Evolutionary conservation across 2,113 vertebrate genomes (phyloP), one percentile per base, ranked within the genome.

Genomic region (Carlito syrichta): DNA sequence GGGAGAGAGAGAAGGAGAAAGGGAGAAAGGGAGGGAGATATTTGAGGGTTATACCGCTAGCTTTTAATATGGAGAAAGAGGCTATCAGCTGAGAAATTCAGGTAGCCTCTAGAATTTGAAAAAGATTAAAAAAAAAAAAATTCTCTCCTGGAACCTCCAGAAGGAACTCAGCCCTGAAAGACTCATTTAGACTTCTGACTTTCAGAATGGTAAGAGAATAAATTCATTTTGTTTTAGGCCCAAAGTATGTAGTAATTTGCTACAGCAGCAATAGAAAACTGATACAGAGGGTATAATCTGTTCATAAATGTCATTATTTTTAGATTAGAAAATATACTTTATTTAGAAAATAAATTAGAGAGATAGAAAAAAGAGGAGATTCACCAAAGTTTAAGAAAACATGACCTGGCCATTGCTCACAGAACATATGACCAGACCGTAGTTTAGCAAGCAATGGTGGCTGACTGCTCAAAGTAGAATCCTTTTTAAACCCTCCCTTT

Each of bases 31-130:
- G n/a, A n/a, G 23, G 6, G 1, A 23, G 12, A 48, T 8, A 56
- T 19, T 25, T 20, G 27, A 35, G 8, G 30, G 16, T 2, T 1
- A 11, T 2, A 1, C 5, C 32, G 6, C 20, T 48, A 12, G 52
- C 23, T 52, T 68, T 50, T 50, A 14, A 4, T 27, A 30, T 4
- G 35, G 8, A 54, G 8, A n/a, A 54, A 50, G 30, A 48, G 45
- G 19, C 25, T 6, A 23, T 6, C 45, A 19, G n/a, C 23, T 17
- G 16, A 69, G 30, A 27, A 68, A 62, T 20, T 13, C 13, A 78
- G 32, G 45, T 12, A 3, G 54, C 3, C 19, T 68, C 14, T 38
- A 25, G 23, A 56, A 50, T 5, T 3, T 66, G 4, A 27, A 40
- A 78, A 35, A 5, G 5, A 6, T 76, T 1, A 76, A 16, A 63